A percentile compares a stretch with the other conserved stretches of the same genome.
Evolutionary conservation across 2,888 invertebrate species (phyloP).

Genomic region (Seira ritae): DNA sequence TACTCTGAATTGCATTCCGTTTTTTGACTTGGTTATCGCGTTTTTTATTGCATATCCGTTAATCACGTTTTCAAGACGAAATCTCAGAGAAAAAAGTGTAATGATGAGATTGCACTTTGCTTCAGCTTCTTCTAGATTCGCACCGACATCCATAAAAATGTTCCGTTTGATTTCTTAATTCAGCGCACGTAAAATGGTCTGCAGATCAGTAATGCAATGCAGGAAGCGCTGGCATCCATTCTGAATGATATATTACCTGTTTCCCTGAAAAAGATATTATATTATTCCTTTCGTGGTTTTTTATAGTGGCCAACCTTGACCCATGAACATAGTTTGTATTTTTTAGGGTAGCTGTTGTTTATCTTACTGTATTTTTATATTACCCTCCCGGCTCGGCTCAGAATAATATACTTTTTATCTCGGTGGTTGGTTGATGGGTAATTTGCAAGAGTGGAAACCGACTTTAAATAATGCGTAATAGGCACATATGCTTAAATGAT

Average conservation of each 20-base stretch:
- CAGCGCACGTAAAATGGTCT: conserved; percentile 13
- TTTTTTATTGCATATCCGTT: conserved; percentile 31
- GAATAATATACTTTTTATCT: too few species aligned
- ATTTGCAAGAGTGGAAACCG: background rate
- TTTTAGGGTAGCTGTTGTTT: conserved; percentile 24
- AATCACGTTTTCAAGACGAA: conserved; percentile 21
- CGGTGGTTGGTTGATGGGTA: too few species aligned
- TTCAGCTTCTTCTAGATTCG: background rate
- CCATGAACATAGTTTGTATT: conserved; percentile 28
- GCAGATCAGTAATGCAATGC: conserved; percentile 31
- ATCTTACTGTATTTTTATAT: background rate
- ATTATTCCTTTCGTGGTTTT: conserved; percentile 37
- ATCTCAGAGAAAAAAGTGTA: background rate
- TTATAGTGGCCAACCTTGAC: conserved; percentile 52
- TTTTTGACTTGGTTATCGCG: conserved; percentile 12
- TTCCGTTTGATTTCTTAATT: conserved; percentile 38
- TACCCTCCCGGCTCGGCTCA: background rate
- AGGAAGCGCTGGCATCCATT: conserved; percentile 47
- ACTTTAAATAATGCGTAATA: too few species aligned
- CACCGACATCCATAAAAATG: conserved; percentile 38
- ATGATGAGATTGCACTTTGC: background rate
- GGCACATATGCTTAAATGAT: too few species aligned
- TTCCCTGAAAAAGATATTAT: background rate
- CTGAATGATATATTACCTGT: background rate
- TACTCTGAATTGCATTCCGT: background rate